Base-by-base conservation (phyloP, 1,140 invertebrate genomes). In the Sitodiplosis mosellana region DNA sequence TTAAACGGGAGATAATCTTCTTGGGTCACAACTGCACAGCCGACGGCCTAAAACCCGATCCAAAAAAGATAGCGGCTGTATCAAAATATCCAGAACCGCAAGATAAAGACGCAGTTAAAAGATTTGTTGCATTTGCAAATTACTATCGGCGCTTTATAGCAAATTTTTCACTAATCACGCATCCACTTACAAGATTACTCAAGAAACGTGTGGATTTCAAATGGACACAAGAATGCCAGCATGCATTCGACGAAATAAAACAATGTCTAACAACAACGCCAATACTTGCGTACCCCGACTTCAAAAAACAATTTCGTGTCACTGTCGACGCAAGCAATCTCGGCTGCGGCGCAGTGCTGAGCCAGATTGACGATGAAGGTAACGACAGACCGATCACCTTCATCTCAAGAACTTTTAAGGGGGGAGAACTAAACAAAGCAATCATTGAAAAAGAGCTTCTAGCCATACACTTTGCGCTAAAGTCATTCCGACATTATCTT, bases 261-360 rank as follows among this genome's bases (percentile, higher is more conserved):
- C n/a, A n/a, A n/a, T n/a, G n/a, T n/a, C n/a, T n/a, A n/a, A n/a
- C n/a, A n/a, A n/a, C n/a, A n/a, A 22, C 45, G 10, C 20, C 18
- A 46, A 46, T 46, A 33, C 19, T 46, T 5, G 5, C 7, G 14
- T 46, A 46, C 20, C 45, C 45, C 33, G n/a, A 27, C 27, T 62
- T 63, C 49, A 19, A 5, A 8, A 56, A 60, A 54, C 46, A 19
- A 49, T 65, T 63, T 46, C 55, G 54, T 14, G 45, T 63, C 19
- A 58, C 57, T 14, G n/a, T n/a, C n/a, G n/a, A n/a, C n/a, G n/a
- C n/a, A n/a, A n/a, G n/a, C n/a, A n/a, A n/a, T n/a, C n/a, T 52
- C 38, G 60, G 60, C 6, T 52, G 64, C 7, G 64, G 61, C 1
- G 57, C 63, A 7, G 56, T 63, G 1, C 43, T 63, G 20, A 54